Percentiles rank a stretch among this genome's conserved stretches.
Evolutionary conservation across 2,888 invertebrate species (phyloP).

Genomic region (Drosophila parthenogenetica): DNA sequence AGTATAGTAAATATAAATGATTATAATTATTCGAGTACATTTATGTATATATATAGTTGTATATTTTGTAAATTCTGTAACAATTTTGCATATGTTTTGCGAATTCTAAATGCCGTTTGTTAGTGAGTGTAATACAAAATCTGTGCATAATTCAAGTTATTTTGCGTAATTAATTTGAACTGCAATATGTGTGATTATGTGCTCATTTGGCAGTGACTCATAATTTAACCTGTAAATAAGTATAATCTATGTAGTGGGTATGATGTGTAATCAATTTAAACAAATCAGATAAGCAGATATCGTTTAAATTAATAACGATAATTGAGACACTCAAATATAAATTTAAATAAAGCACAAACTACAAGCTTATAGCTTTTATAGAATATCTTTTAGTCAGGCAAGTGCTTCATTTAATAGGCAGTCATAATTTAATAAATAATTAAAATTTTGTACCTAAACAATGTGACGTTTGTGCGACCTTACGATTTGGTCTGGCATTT

Average conservation of each 20-base stretch:
- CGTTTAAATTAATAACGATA: not conserved
- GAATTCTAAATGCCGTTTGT: conserved; percentile 27
- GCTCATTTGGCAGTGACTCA: conserved; percentile 23
- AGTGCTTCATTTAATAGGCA: conserved; percentile 21
- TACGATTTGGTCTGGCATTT: conserved; percentile 11
- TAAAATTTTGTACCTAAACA: conserved; percentile 42
- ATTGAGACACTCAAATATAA: not conserved
- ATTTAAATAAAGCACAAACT: not conserved
- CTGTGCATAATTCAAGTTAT: conserved; percentile 69
- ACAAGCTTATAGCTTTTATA: not conserved
- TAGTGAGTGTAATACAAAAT: conserved; percentile 38
- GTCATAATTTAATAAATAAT: conserved; percentile 49
- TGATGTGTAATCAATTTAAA: not conserved
- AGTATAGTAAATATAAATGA: too few species aligned
- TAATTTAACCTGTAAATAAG: conserved; percentile 6
- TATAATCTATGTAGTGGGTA: not conserved
- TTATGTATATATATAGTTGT: not conserved
- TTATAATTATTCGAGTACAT: too few species aligned
- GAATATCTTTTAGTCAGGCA: not conserved
- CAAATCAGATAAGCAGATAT: not conserved
- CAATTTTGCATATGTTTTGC: not conserved
- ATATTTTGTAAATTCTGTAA: not conserved
- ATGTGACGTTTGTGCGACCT: conserved; percentile 18
- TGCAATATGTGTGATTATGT: conserved; percentile 46
- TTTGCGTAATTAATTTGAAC: conserved; percentile 59